These are phyloP conservation scores for Drosophila carrolli DNA, from an alignment of 1,140 invertebrate species.

Conservation along the genomic window DNA sequence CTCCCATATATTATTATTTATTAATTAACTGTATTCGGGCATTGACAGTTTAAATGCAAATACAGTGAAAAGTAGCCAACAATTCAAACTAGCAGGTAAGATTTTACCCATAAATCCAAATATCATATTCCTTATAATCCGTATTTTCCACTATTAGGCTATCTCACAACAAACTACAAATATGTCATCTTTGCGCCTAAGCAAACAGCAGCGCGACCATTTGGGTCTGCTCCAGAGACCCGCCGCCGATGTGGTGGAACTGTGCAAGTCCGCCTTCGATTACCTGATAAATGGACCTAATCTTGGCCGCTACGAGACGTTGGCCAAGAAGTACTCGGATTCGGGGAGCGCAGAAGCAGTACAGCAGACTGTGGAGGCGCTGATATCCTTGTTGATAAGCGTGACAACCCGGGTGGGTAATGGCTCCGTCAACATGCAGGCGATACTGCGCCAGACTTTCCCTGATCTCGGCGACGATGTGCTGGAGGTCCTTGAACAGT, in stretches of 20 bases:
- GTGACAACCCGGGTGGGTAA: constrained; percentile 56
- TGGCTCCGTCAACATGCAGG: constrained; percentile 26
- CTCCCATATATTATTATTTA: constrained; percentile 1
- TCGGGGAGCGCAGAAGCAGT: constrained; percentile 34
- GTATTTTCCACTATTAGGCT: neutral
- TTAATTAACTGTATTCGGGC: neutral
- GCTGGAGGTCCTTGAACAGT: constrained; percentile 69
- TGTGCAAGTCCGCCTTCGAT: constrained; percentile 78
- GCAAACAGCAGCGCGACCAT: constrained; percentile 61
- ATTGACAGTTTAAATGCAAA: neutral
- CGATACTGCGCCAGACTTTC: constrained; percentile 45
- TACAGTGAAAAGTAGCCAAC: neutral
- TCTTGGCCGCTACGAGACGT: constrained; percentile 50
- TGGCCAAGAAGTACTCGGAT: constrained; percentile 58
- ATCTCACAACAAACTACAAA: neutral
- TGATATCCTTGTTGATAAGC: constrained; percentile 74
- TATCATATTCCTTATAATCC: neutral
- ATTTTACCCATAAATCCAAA: neutral
- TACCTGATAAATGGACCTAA: constrained; percentile 74
- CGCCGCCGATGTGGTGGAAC: constrained; percentile 63
- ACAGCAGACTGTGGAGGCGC: constrained; percentile 64
- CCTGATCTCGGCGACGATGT: constrained; percentile 58
- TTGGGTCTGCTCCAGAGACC: constrained; percentile 57
- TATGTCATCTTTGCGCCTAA: constrained; percentile 60
- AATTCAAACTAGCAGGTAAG: constrained; percentile 4